A percentile compares a stretch with the other conserved stretches of the same genome.
These are phyloP conservation scores for Andrena trimmerana DNA, from an alignment of 2,888 invertebrate genomes.

Conservation along the genomic window DNA sequence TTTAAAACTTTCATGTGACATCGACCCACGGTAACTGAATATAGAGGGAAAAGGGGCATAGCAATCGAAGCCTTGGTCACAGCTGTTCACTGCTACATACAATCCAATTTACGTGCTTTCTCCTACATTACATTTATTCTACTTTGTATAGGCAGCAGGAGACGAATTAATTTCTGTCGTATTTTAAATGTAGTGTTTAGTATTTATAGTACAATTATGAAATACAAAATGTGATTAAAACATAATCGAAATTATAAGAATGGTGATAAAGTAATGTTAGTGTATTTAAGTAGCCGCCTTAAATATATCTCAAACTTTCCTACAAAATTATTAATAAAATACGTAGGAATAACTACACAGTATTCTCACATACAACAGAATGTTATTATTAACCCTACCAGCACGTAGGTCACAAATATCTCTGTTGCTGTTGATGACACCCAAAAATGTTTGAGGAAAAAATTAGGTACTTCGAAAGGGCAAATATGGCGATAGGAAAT, in stretches of 20 bases:
- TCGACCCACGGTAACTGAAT: conserved; percentile 68
- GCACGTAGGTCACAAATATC: too few species aligned
- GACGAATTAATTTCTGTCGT: background rate
- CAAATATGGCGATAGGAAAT: too few species aligned
- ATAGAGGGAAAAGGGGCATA: conserved; percentile 44
- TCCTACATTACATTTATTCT: background rate
- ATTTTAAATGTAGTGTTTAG: background rate
- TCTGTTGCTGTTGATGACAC: too few species aligned
- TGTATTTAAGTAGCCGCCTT: background rate
- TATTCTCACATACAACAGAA: too few species aligned
- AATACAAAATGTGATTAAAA: background rate
- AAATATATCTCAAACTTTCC: background rate
- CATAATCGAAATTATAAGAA: background rate
- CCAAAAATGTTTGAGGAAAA: too few species aligned
- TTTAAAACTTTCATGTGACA: conserved; percentile 76
- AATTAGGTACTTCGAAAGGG: too few species aligned
- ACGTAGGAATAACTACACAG: background rate
- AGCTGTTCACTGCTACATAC: conserved; percentile 58
- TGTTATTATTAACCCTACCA: too few species aligned
- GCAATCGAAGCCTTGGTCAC: conserved; percentile 71
- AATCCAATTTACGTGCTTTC: conserved; percentile 27
- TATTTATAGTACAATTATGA: background rate
- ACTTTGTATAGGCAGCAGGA: background rate
- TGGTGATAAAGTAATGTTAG: background rate
- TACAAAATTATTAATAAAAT: background rate